phyloP scores from a whole-genome alignment of 2,113 vertebrate genomes.

The Stegastes partitus region DNA sequence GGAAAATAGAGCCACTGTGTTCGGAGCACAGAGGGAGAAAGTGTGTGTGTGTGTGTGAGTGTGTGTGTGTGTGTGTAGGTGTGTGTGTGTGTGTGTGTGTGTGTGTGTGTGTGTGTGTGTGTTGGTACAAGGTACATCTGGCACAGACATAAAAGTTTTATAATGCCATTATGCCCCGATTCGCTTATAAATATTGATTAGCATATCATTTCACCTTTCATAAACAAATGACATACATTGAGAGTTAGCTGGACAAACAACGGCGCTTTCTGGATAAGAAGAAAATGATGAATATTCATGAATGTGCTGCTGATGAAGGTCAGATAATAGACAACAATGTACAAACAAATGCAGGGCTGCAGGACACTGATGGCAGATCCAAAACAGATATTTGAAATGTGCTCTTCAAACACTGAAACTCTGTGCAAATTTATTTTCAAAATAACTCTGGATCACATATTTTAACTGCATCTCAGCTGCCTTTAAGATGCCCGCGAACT shows the following conservation, averaged over 20 bases:
- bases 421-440: not conserved
- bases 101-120: not conserved
- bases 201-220: constrained; percentile 36
- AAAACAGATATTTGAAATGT: not conserved
- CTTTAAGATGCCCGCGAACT: too few species aligned
- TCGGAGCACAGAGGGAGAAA: constrained; percentile 35
- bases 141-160: constrained; percentile 44
- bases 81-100: constrained; percentile 1
- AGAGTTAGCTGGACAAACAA: constrained; percentile 16
- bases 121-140: constrained; percentile 34
- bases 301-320: not conserved
- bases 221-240: constrained; percentile 32
- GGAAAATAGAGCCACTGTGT: constrained; percentile 65
- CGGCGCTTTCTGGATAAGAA: not conserved
- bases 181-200: constrained; percentile 50
- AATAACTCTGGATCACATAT: not conserved
- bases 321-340: not conserved
- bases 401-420: not conserved
- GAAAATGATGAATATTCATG: constrained; percentile 40
- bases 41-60: not conserved
- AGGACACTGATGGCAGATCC: not conserved
- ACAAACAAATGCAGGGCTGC: not conserved
- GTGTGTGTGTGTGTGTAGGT: not conserved
- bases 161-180: constrained; percentile 10
- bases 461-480: too few species aligned